phyloP scores from a whole-genome alignment of 2,888 invertebrate genomes.

The Callinectes sapidus region DNA sequence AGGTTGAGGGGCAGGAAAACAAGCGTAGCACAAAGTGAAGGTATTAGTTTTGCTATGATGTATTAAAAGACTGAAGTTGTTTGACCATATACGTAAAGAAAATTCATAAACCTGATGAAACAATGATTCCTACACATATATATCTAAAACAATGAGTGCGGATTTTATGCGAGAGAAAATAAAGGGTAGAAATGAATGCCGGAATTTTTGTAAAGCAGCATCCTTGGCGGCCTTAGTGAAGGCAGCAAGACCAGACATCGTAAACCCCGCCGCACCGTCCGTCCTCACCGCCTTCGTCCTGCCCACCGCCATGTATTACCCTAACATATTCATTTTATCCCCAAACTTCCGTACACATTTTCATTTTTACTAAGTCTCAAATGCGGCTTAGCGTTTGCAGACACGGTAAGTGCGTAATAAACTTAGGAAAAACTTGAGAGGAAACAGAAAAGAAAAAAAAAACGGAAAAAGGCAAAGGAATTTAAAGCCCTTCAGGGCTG shows the following conservation, averaged over 20 bases:
- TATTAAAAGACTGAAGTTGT: too few relatives aligned
- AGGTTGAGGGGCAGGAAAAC: background rate
- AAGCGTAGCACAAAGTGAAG: too few relatives aligned
- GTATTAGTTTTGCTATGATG: background rate
- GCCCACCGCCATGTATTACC: background rate
- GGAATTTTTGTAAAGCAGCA: background rate
- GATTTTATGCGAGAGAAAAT: background rate
- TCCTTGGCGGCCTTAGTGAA: background rate
- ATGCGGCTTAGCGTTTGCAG: background rate
- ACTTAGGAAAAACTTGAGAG: background rate
- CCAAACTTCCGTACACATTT: background rate
- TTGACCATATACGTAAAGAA: too few relatives aligned
- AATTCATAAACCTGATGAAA: too few relatives aligned
- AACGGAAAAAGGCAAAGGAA: background rate
- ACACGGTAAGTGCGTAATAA: background rate
- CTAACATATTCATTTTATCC: background rate
- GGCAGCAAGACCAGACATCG: background rate
- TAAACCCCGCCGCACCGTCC: background rate
- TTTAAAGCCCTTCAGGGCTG: background rate
- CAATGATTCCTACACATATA: too few relatives aligned
- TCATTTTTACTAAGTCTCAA: slow-evolving; percentile 28
- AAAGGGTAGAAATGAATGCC: background rate
- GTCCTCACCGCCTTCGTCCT: background rate
- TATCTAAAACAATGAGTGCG: too few relatives aligned
- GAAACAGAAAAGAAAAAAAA: background rate